Evolutionary conservation across 2,888 invertebrate species (phyloP), one percentile per base, ranked within the genome.

Genomic region (Parnassius apollo): DNA sequence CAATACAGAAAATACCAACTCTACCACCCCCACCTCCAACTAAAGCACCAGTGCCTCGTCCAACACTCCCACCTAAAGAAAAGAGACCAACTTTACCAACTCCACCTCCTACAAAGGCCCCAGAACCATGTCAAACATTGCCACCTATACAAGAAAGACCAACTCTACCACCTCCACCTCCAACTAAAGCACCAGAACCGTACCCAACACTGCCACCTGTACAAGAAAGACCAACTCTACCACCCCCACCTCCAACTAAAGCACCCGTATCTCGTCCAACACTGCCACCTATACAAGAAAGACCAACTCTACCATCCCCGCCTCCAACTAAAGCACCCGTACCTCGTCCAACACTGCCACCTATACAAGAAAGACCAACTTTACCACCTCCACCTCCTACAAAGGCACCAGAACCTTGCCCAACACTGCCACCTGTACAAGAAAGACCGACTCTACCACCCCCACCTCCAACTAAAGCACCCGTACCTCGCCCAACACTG

Each of bases 241-340:
- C 35, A 12, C 42, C 18, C n/a, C 13, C 53, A 46, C 48, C 59
- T 8, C 44, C 53, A 22, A 59, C 61, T 3, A 61, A 55, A 55
- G 55, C 13, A 9, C 56, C 48, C 0, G 42, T 44, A 18, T 48
- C 46, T 10, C 18, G 48, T 18, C 42, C 35, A 4, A 45, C 49
- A 45, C 7, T 42, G 4, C 49, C 57, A 13, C 48, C 44, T n/a
- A 48, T 1, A 44, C 10, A 44, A 9, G 1, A 44, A 10, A 44
- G 44, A 45, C 9, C 53, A 2, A 53, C 42, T 10, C 9, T 44
- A 13, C 49, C 10, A 9, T 9, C 25, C 1, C 49, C 49, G 35
- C 50, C 46, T 1, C 25, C 57, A 13, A 48, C 48, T 7, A 12
- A 4, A 7, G 12, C 48, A 48, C 48, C 48, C 13, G 35, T 0